phyloP scores from a whole-genome alignment of 2,888 invertebrate genomes.

The Netelia fuscicornis region DNA sequence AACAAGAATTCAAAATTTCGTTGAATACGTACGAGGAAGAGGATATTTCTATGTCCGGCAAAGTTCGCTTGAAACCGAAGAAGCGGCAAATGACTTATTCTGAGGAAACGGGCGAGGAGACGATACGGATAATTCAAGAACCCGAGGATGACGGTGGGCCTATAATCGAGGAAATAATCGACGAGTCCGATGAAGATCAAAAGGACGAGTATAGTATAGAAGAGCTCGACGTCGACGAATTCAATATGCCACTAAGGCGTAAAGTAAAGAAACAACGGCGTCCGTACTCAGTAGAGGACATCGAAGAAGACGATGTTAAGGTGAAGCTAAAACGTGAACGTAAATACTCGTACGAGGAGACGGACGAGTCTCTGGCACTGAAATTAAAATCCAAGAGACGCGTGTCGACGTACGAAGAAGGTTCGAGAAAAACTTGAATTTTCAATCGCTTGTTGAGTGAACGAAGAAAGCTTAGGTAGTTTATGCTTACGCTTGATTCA shows the following conservation, averaged over 20 bases:
- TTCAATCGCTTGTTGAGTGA: conserved; percentile 40
- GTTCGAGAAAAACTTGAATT: conserved; percentile 83
- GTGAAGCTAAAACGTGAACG: conserved; percentile 84
- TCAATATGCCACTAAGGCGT: conserved; percentile 82
- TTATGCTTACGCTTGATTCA: conserved; percentile 55
- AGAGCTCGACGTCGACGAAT: conserved; percentile 82
- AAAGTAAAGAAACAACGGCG: conserved; percentile 78
- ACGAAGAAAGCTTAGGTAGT: conserved; percentile 71
- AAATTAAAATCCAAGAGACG: conserved; percentile 90
- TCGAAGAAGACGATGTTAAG: conserved; percentile 85
- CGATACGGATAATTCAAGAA: conserved; percentile 89
- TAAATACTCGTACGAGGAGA: conserved; percentile 84
- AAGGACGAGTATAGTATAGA: conserved; percentile 86
- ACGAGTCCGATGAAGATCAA: conserved; percentile 88
- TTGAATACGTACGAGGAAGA: conserved; percentile 95
- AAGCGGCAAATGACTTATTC: conserved; percentile 90
- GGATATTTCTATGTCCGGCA: conserved; percentile 94
- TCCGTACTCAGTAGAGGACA: conserved; percentile 86
- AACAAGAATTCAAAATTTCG: conserved; percentile 95
- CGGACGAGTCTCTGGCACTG: conserved; percentile 89
- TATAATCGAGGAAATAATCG: conserved; percentile 88
- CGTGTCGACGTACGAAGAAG: conserved; percentile 89
- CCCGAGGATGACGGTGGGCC: conserved; percentile 87
- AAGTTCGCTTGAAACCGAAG: conserved; percentile 91
- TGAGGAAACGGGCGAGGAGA: conserved; percentile 92